Conservation (phyloP, 2,888 invertebrate species). For the Clistopyga incitator region DNA sequence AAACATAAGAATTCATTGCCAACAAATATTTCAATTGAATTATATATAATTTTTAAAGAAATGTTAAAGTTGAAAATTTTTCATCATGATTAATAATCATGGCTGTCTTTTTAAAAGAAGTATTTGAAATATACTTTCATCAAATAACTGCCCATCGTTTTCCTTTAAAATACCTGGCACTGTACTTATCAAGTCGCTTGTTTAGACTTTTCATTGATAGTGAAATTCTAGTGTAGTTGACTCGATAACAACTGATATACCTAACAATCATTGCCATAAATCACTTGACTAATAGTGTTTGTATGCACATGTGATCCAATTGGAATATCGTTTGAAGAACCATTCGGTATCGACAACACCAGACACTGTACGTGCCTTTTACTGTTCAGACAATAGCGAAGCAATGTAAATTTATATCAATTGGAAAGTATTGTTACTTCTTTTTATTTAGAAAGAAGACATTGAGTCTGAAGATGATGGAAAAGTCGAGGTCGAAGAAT, state of each 20-base stretch:
- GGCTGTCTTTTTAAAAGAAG: too few species aligned
- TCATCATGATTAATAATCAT: too few species aligned
- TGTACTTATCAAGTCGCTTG: background rate
- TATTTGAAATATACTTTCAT: too few species aligned
- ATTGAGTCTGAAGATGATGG: slow-evolving; percentile 86
- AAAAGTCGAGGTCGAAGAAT: slow-evolving; percentile 88
- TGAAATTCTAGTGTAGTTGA: background rate
- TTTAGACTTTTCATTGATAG: background rate
- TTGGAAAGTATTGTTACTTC: slow-evolving; percentile 52
- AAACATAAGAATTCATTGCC: too few species aligned
- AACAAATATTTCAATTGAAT: too few species aligned
- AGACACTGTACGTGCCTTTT: slow-evolving; percentile 23
- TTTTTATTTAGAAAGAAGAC: slow-evolving; percentile 83
- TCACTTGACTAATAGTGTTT: background rate
- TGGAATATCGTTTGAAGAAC: slow-evolving; percentile 19
- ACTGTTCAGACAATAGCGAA: background rate
- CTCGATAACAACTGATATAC: background rate
- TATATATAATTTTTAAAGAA: too few species aligned
- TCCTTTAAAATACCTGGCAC: background rate
- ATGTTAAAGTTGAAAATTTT: too few species aligned
- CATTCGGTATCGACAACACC: slow-evolving; percentile 25
- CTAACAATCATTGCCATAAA: background rate
- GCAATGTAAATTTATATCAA: background rate
- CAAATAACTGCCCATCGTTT: too few species aligned
- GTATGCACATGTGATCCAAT: background rate